Conservation (phyloP, 2,888 invertebrate species). For the Sceliomorpha sp. region DNA sequence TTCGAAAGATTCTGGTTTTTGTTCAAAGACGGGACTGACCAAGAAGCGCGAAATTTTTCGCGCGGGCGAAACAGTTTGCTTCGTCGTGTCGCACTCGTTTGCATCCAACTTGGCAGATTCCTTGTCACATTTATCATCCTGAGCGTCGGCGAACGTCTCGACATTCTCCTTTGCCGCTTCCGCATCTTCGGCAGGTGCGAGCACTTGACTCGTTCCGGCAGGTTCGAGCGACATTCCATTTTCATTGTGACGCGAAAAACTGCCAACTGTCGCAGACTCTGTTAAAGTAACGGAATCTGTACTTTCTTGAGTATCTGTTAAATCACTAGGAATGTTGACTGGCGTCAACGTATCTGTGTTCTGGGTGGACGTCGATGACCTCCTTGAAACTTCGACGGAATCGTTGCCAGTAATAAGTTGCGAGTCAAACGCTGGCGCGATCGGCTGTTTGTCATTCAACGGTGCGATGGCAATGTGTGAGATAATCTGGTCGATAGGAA, state of each 20-base stretch:
- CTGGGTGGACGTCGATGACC: constrained; percentile 77
- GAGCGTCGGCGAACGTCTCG: constrained; percentile 11
- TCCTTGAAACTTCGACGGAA: constrained; percentile 72
- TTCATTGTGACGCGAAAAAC: constrained; percentile 45
- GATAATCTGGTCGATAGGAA: constrained; percentile 78
- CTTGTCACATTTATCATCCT: constrained; percentile 18
- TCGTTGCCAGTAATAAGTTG: constrained; percentile 51
- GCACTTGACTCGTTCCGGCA: too few species aligned
- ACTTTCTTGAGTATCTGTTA: constrained; percentile 69
- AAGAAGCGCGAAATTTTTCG: constrained; percentile 90
- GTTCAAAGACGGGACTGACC: constrained; percentile 89
- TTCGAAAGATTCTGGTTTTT: constrained; percentile 62
- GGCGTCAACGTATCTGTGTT: constrained; percentile 76
- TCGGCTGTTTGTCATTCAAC: constrained; percentile 64
- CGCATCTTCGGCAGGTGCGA: constrained; percentile 4
- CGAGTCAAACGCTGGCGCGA: constrained; percentile 61
- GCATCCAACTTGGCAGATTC: constrained; percentile 33
- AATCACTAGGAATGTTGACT: constrained; percentile 70
- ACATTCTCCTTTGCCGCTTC: constrained; percentile 16
- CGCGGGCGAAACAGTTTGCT: constrained; percentile 74
- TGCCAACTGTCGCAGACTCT: constrained; percentile 59
- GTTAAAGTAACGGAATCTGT: constrained; percentile 52
- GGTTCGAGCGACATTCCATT: constrained; percentile 24
- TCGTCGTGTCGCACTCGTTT: constrained; percentile 57
- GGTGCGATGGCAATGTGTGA: constrained; percentile 73